A percentile compares a stretch with the other conserved stretches of the same genome.
Conservation (phyloP, 2,888 invertebrate species). For the Conops quadrifasciatus region DNA sequence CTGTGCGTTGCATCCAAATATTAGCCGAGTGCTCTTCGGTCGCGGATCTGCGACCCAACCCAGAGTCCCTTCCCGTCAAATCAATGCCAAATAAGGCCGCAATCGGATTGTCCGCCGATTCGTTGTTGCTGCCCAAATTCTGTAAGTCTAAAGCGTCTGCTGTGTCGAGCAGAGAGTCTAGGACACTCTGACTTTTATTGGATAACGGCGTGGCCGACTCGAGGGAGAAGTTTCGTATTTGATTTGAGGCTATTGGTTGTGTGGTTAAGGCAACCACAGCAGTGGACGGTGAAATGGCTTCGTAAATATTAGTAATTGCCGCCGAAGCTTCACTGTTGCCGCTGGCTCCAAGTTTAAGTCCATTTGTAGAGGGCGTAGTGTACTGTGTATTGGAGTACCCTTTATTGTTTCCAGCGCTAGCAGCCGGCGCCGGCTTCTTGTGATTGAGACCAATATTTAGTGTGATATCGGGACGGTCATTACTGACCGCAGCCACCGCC, state of each 20-base stretch:
- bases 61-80: slow-evolving; percentile 49
- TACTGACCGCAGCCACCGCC: not conserved
- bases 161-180: slow-evolving; percentile 45
- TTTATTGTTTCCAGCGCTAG: slow-evolving; percentile 51
- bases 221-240: slow-evolving; percentile 45
- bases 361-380: slow-evolving; percentile 49
- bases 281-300: slow-evolving; percentile 57
- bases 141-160: slow-evolving; percentile 57
- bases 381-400: slow-evolving; percentile 42
- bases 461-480: slow-evolving; percentile 36
- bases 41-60: slow-evolving; percentile 51
- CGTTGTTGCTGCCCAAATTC: slow-evolving; percentile 59
- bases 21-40: slow-evolving; percentile 42
- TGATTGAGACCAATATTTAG: slow-evolving; percentile 48
- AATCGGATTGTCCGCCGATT: slow-evolving; percentile 56
- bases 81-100: slow-evolving; percentile 52
- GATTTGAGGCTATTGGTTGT: slow-evolving; percentile 51
- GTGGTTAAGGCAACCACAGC: slow-evolving; percentile 52
- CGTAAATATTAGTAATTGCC: slow-evolving; percentile 53
- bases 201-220: slow-evolving; percentile 49
- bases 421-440: slow-evolving; percentile 40
- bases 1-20: slow-evolving; percentile 49
- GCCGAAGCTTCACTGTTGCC: slow-evolving; percentile 50
- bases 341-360: slow-evolving; percentile 40
- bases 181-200: slow-evolving; percentile 53